Base-by-base conservation (phyloP, 2,797 vertebrate species). In the Takifugu ocellatus region DNA sequence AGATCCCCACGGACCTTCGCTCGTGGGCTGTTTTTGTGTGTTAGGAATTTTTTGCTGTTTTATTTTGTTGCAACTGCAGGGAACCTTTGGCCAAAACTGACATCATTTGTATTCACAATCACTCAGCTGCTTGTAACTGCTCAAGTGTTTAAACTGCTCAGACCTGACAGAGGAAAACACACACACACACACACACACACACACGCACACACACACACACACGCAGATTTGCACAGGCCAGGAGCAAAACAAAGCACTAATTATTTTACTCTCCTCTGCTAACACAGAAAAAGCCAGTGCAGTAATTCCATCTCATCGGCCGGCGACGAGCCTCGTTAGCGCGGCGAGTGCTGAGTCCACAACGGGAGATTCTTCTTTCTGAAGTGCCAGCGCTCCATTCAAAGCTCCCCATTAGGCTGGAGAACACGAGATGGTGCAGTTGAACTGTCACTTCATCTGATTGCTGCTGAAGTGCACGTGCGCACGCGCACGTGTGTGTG, bases 41-140 rank as follows among this genome's bases (percentile, higher is more conserved):
- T 78, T 57, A 79, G 79, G 50, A 56, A 63, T 75, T 63, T 77
- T 81, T 27, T 27, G 27, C 6, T 27, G 27, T 31, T 31, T 31
- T 31, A 6, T 31, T 31, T 31, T 70, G 73, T 61, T 48, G 56
- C 52, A 29, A 51, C 31, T 46, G 52, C 51, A 42, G 68, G 78
- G 61, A 74, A 78, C 60, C 72, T 81, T 72, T 83, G 42, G 66
- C 61, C 55, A 68, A 72, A 72, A 27, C 26, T 59, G 70, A 66
- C 75, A 75, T 84, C 81, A 84, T 89, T 78, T 82, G 73, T 79
- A 88, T 87, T 79, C 57, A 51, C 84, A 83, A 87, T 87, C 58
- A 73, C 55, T 73, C 60, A 61, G 42, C 14, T 46, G 58, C 43
- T 54, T 63, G 21, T 25, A 59, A 56, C 59, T 68, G 68, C 56